A percentile compares a stretch with the other conserved stretches of the same genome.
phyloP scores from a whole-genome alignment of 2,797 vertebrate species.

The Bucorvus abyssinicus region DNA sequence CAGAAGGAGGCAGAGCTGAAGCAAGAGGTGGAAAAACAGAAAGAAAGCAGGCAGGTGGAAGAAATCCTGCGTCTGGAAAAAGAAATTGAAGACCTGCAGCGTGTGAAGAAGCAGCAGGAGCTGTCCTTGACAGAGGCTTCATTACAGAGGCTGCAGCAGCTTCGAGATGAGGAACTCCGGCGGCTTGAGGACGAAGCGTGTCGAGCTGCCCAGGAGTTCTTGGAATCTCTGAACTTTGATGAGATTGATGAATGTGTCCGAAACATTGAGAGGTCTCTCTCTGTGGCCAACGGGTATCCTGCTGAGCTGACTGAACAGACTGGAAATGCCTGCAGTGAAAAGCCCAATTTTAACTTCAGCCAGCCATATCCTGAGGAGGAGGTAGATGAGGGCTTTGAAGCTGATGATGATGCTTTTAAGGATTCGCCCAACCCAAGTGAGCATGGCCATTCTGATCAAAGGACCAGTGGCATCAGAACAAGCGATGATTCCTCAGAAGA shows the following conservation, averaged over 20 bases:
- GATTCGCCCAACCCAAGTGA: conserved; percentile 97
- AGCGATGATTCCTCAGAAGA: conserved; percentile 98
- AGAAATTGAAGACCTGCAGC: conserved; percentile 90
- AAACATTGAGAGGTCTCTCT: conserved; percentile 90
- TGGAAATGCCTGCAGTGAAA: conserved; percentile 31
- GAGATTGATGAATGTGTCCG: conserved; percentile 97
- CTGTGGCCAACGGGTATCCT: conserved; percentile 57
- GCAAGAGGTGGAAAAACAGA: conserved; percentile 77
- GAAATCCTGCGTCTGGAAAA: conserved; percentile 94
- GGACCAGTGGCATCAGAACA: conserved; percentile 94
- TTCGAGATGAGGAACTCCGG: conserved; percentile 88
- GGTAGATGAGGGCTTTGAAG: conserved; percentile 94
- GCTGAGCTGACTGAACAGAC: conserved; percentile 47
- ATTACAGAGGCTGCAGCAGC: conserved; percentile 84
- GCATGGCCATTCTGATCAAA: conserved; percentile 93
- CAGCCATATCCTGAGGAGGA: conserved; percentile 87
- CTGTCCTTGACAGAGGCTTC: conserved; percentile 89
- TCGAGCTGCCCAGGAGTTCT: conserved; percentile 93
- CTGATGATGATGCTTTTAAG: conserved; percentile 92
- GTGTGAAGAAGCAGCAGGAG: conserved; percentile 93
- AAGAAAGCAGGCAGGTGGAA: conserved; percentile 91
- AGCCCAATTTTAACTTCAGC: conserved; percentile 80
- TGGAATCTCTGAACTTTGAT: conserved; percentile 94
- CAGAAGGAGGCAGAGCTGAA: conserved; percentile 65
- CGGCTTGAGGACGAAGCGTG: conserved; percentile 93